A percentile compares a stretch with the other conserved stretches of the same genome.
phyloP scores from a whole-genome alignment of 92 coral and sea anemone genomes.

The Bergia puertoricense region DNA sequence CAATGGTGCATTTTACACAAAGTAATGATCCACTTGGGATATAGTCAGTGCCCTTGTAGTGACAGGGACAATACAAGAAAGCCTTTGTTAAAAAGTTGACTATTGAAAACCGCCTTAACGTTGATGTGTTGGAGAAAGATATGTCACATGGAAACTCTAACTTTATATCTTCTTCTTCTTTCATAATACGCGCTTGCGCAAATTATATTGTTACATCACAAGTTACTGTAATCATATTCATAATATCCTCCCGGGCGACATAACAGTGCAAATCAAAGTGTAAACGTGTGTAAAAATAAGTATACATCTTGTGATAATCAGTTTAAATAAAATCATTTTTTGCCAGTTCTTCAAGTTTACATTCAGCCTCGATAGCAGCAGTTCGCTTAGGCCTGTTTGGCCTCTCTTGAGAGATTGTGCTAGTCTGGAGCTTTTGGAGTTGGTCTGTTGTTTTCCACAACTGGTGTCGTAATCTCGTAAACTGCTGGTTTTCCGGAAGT shows the following conservation, averaged over 20 bases:
- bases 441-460: not conserved
- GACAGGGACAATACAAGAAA: too few species aligned
- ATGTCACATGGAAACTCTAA: not conserved
- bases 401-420: not conserved
- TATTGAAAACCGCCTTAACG: too few species aligned
- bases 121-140: not conserved
- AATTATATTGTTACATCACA: not conserved
- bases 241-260: slow-evolving; percentile 16
- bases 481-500: not conserved
- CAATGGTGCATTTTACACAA: too few species aligned
- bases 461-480: not conserved
- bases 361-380: slow-evolving; percentile 8
- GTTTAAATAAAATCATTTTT: not conserved
- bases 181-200: not conserved
- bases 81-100: too few species aligned
- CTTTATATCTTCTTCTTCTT: not conserved
- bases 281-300: not conserved
- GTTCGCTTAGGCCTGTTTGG: slow-evolving; percentile 13
- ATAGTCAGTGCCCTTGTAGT: too few species aligned
- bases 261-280: not conserved
- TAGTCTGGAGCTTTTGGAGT: too few species aligned
- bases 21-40: too few species aligned
- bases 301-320: not conserved
- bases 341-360: slow-evolving; percentile 8
- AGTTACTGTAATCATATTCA: too few species aligned